A percentile compares a stretch with the other conserved stretches of the same genome.
Evolutionary conservation across 2,113 vertebrate species (phyloP).

Genomic region (Ovis canadensis): DNA sequence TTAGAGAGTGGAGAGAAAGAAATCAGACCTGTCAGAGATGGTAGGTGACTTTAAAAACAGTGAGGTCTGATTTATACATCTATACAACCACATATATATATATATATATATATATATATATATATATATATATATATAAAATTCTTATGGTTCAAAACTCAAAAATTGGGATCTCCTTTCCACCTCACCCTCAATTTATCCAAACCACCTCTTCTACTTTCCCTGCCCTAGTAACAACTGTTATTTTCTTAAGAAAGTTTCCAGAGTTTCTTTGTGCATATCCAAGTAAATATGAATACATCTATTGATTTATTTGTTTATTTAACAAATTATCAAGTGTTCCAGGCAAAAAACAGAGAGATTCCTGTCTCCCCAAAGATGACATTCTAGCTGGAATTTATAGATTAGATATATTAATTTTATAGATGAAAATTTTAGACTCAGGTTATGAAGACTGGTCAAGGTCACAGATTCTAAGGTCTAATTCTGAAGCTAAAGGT

Average conservation of each 20-base stretch:
- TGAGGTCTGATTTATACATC: neutral
- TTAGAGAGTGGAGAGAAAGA: neutral
- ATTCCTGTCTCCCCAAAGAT: neutral
- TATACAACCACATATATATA: neutral
- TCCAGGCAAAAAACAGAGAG: neutral
- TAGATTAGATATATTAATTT: neutral
- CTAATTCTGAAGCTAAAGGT: neutral
- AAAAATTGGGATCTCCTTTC: neutral
- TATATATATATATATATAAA: no score
- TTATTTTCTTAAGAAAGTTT: neutral
- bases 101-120: neutral
- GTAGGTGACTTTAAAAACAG: neutral
- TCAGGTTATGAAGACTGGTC: neutral
- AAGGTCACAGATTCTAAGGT: neutral
- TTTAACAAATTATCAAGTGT: neutral
- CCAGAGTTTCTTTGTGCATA: neutral
- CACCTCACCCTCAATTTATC: neutral
- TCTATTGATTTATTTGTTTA: neutral
- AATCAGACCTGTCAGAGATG: neutral
- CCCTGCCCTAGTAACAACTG: neutral
- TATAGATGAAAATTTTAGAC: neutral
- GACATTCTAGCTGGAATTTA: neutral
- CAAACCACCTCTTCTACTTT: neutral
- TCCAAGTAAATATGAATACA: neutral
- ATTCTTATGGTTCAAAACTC: neutral